Base-by-base conservation (phyloP, 1,140 invertebrate species). In the Arctopsyche grandis region DNA sequence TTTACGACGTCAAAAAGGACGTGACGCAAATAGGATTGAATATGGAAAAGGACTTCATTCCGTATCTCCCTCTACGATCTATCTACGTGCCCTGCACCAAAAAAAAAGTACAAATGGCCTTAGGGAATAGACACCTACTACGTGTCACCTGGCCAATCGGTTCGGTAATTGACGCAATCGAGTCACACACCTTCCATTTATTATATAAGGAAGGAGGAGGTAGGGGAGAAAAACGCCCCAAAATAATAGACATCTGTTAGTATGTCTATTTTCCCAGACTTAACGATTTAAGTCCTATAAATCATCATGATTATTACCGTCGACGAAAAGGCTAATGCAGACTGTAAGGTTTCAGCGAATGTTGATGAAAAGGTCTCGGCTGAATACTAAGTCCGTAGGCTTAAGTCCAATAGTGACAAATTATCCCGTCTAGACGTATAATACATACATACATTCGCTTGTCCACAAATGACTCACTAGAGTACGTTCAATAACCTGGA, bases 351-450 rank as follows among this genome's bases (percentile, higher is more conserved):
- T 73, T 48, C 26, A 24, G 63, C 12, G 12, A 19, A 4, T 66
- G 29, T 38, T 38, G 29, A 38, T 66, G 16, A 66, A 24, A 12
- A 66, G 63, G 22, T 24, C 63, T 16, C 63, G 24, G 63, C 5
- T 66, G 43, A 46, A 46, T 14, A 14, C 12, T 52, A 52, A 52
- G 12, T 14, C 63, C 21, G 52, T 58, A 58, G 46, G 56, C 73
- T 75, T 29, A 60, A 60, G 24, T 19, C 22, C 26, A 19, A 66
- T 19, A 46, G 29, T 70, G 69, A 79, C 69, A 79, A 71, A 79
- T 79, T 79, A 79, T 79, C 77, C 21, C 60, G 77, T 79, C 77
- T 79, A 79, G 77, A 79, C 77, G 48, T 77, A n/a, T n/a, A n/a
- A n/a, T n/a, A n/a, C n/a, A n/a, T n/a, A n/a, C n/a, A n/a, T n/a